phyloP scores from a whole-genome alignment of 1,140 invertebrate species.

The Manduca sexta region DNA sequence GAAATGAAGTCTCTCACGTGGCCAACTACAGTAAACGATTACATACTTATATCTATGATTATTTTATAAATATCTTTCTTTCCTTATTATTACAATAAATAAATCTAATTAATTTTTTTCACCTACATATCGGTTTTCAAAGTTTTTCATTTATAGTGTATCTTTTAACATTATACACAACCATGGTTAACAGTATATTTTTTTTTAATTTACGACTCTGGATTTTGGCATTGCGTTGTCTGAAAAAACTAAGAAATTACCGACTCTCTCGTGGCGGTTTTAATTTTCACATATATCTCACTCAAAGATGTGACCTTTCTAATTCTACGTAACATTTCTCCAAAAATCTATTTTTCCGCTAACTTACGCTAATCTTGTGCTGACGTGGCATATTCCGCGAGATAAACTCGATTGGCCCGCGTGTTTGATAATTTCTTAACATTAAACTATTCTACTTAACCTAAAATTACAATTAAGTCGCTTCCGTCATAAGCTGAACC shows the following conservation, averaged over 20 bases:
- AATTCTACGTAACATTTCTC: slow-evolving; percentile 65
- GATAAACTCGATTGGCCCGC: slow-evolving; percentile 48
- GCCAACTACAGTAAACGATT: slow-evolving; percentile 16
- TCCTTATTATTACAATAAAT: slow-evolving; percentile 18
- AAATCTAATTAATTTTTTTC: slow-evolving; percentile 14
- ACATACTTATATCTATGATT: slow-evolving; percentile 6
- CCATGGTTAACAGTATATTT: slow-evolving; percentile 17
- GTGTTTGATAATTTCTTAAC: slow-evolving; percentile 45
- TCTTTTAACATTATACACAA: slow-evolving; percentile 21
- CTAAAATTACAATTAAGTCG: background rate
- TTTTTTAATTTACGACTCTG: slow-evolving; percentile 15
- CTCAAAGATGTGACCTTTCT: slow-evolving; percentile 47
- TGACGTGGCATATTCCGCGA: slow-evolving; percentile 14
- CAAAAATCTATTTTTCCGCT: slow-evolving; percentile 66
- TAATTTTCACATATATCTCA: slow-evolving; percentile 60
- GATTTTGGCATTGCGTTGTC: slow-evolving; percentile 12
- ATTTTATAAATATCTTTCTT: slow-evolving; percentile 23
- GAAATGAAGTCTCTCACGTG: background rate
- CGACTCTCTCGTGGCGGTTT: slow-evolving; percentile 24
- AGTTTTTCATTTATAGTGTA: slow-evolving; percentile 9
- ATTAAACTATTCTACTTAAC: background rate
- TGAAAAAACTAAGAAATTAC: slow-evolving; percentile 10
- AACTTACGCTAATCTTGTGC: slow-evolving; percentile 54
- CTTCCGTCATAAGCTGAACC: slow-evolving; percentile 18
- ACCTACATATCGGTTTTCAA: slow-evolving; percentile 14